Evolutionary conservation across 2,888 invertebrate species (phyloP).

Genomic region (Cephus runcator): DNA sequence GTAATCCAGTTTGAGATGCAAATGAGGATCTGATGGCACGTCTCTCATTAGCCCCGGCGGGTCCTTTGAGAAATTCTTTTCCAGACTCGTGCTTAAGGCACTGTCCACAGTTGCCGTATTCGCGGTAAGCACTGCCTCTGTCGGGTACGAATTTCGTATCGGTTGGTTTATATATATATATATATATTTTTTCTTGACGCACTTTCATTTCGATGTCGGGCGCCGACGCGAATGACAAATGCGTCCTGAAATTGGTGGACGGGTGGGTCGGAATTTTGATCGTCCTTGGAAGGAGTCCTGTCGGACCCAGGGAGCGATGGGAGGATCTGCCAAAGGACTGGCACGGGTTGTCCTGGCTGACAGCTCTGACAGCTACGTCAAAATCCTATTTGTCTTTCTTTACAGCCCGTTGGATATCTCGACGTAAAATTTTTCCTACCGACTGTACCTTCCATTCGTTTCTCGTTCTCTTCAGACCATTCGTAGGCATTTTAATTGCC

Average conservation of each 20-base stretch:
- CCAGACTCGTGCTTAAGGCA: not conserved
- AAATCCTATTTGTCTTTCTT: not conserved
- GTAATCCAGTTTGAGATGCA: constrained; percentile 41
- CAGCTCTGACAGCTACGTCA: not conserved
- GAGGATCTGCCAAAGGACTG: not conserved
- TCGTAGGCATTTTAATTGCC: too few relatives aligned
- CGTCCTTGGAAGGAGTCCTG: not conserved
- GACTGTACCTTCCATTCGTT: not conserved
- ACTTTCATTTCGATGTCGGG: constrained; percentile 14
- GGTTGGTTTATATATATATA: constrained; percentile 36
- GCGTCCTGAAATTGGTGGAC: constrained; percentile 11
- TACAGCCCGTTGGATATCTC: not conserved
- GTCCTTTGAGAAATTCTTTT: constrained; percentile 1
- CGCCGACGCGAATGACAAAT: constrained; percentile 15
- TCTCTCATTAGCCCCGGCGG: constrained; percentile 34
- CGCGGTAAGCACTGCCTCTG: not conserved
- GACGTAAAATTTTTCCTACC: not conserved
- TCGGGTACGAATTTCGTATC: constrained; percentile 15
- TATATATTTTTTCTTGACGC: not conserved
- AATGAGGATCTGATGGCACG: constrained; percentile 34
- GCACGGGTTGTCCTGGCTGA: not conserved
- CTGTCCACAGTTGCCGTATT: not conserved
- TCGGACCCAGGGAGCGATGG: not conserved
- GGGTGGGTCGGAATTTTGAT: constrained; percentile 13
- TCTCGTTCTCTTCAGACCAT: fast-evolving